These are phyloP conservation scores for Xenopus laevis DNA, from an alignment of 2,113 vertebrate species.

Conservation along the genomic window DNA sequence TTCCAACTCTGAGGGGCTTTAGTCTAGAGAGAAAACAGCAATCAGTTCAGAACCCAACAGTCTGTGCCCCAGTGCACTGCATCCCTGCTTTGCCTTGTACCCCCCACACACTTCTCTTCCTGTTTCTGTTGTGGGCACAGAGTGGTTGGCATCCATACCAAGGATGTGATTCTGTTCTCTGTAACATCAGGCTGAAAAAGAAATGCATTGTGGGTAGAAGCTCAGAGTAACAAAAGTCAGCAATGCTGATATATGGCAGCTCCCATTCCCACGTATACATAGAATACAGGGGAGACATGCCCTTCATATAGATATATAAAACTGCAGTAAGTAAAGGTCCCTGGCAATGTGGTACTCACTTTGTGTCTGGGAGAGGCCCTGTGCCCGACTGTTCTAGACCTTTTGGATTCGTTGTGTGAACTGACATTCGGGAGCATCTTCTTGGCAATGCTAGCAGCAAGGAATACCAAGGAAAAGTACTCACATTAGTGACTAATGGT, in stretches of 20 bases:
- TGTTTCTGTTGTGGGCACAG: background rate
- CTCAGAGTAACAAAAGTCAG: too few relatives aligned
- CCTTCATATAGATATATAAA: too few relatives aligned
- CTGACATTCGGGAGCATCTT: background rate
- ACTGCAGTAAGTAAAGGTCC: too few relatives aligned
- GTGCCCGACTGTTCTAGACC: background rate
- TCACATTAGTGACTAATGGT: too few relatives aligned
- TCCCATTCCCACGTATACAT: too few relatives aligned
- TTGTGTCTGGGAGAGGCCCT: background rate
- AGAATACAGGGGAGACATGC: too few relatives aligned
- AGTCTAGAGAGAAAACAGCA: slow-evolving; percentile 4
- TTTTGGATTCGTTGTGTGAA: background rate
- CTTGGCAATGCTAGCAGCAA: too few relatives aligned
- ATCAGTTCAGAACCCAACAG: too few relatives aligned
- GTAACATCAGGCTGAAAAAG: background rate
- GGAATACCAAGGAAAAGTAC: too few relatives aligned
- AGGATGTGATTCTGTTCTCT: background rate
- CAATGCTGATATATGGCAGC: too few relatives aligned
- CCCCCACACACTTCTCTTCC: background rate
- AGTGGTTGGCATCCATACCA: slow-evolving; percentile 27
- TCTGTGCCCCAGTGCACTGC: too few relatives aligned
- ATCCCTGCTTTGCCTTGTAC: too few relatives aligned
- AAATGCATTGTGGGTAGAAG: background rate
- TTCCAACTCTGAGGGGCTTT: background rate
- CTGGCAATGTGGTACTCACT: background rate